A percentile compares a stretch with the other conserved stretches of the same genome.
phyloP scores from a whole-genome alignment of 2,113 vertebrate genomes.

The Hippocampus mohnikei region DNA sequence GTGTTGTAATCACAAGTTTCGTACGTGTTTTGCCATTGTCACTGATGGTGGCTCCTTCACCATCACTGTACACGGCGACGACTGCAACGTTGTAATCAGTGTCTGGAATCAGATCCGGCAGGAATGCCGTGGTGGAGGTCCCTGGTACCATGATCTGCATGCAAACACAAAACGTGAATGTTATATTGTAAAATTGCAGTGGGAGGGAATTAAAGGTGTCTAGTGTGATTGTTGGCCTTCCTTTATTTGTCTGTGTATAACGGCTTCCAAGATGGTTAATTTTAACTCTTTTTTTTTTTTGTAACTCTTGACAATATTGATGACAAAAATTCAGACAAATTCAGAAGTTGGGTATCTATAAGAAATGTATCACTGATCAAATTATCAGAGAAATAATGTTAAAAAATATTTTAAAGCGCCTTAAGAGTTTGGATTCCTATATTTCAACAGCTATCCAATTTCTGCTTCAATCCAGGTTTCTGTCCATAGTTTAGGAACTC shows the following conservation, averaged over 20 bases:
- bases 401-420: no score
- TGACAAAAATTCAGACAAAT: no score
- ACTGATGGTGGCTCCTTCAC: conserved; percentile 80
- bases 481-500: neutral
- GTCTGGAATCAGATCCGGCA: conserved; percentile 83
- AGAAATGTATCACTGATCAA: no score
- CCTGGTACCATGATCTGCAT: conserved; percentile 83
- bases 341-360: no score
- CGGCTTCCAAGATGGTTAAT: no score
- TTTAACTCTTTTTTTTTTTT: no score
- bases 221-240: neutral
- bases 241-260: neutral
- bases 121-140: conserved; percentile 74
- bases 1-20: conserved; percentile 36
- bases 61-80: conserved; percentile 85
- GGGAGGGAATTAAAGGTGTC: neutral
- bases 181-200: neutral
- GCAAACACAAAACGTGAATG: conserved; percentile 11
- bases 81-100: conserved; percentile 86
- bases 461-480: neutral
- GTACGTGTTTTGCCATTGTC: conserved; percentile 88
- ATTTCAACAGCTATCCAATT: no score
- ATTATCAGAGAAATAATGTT: no score
- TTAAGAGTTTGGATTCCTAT: no score
- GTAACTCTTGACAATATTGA: no score